Base-by-base conservation (phyloP, 2,888 invertebrate genomes). In the Bembecia ichneumoniformis region DNA sequence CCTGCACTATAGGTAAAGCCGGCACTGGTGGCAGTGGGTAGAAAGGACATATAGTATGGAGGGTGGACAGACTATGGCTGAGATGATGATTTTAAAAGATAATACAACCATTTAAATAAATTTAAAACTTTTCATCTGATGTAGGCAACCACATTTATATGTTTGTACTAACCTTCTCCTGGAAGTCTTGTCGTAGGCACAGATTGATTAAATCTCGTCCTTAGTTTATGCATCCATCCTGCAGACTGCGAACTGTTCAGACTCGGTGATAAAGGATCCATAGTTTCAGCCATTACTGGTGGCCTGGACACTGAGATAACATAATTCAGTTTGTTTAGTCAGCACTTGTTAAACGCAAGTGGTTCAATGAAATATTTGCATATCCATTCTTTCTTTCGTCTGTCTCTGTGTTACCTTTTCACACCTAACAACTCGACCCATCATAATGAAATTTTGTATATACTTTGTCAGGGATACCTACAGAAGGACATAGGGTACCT, bases 261-360 rank as follows among this genome's bases (percentile, higher is more conserved):
- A 48, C 76, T 77, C 1, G 84, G 82, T 1, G 86, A 68, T 43
- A 87, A 62, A 1, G 86, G 86, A 59, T 83, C 82, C 49, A 87
- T 52, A 1, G 77, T 75, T 51, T 84, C 86, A 51, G 76, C 72
- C 84, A 86, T 84, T 14, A 40, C 59, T 35, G 56, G 36, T 59
- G 72, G 76, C 70, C 68, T 77, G 52, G 77, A 74, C 68, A 54
- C 82, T 82, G 64, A 3, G 62, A 64, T 10, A 40, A 40, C 5
- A 40, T 40, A 28, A 20, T 20, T 20, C 4, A 20, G 7, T 28
- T 28, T 7, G 20, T n/a, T n/a, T n/a, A n/a, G n/a, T n/a, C n/a
- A n/a, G n/a, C n/a, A n/a, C n/a, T n/a, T n/a, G n/a, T n/a, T n/a
- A n/a, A n/a, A n/a, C n/a, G n/a, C n/a, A n/a, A n/a, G n/a, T n/a